Base-by-base conservation (phyloP, 2,888 invertebrate species). In the Branchinecta sandiegonensis region DNA sequence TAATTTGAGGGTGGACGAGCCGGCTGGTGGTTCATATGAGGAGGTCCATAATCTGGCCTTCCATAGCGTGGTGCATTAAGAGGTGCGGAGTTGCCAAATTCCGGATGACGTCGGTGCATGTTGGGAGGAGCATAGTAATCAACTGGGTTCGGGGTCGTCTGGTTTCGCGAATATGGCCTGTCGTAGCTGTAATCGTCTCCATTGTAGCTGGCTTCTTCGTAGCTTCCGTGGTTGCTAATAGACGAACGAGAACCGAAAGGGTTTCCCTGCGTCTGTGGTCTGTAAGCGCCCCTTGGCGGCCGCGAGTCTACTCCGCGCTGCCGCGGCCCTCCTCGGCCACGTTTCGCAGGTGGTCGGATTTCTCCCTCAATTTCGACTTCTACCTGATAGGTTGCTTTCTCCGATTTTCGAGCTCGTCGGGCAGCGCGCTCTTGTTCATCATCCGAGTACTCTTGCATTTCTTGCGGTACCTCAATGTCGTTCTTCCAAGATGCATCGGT, bases 401-500 rank as follows among this genome's bases (percentile, higher is more conserved):
- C 37, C 37, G 68, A 46, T 64, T 13, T 11, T 48, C 48, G 67
- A 67, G 65, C 63, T 56, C 66, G 71, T 67, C 73, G 74, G 2
- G 78, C 77, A 66, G 70, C 71, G 70, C 83, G 81, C 75, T 94
- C 94, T 70, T 86, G 83, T 74, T 94, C 94, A 76, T 94, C 94
- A 76, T 94, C 94, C 0, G 94, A 94, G 78, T 84, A 93, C 47
- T 92, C 92, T 1, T 85, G 73, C 72, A 83, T 83, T 73, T 83
- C 82, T 0, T 81, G 79, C 0, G 93, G 93, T 13, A 86, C 84
- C 77, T 94, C 94, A 65, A 85, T 79, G 76, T 92, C 89, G 76
- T 90, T 83, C 73, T 86, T 83, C 88, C 91, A 93, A 0, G 90
- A 89, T 0, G 93, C 93, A 80, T 95, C 94, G 1, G 87, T 87